Conservation (phyloP, 2,888 invertebrate genomes). For the Pelosia muscerda region DNA sequence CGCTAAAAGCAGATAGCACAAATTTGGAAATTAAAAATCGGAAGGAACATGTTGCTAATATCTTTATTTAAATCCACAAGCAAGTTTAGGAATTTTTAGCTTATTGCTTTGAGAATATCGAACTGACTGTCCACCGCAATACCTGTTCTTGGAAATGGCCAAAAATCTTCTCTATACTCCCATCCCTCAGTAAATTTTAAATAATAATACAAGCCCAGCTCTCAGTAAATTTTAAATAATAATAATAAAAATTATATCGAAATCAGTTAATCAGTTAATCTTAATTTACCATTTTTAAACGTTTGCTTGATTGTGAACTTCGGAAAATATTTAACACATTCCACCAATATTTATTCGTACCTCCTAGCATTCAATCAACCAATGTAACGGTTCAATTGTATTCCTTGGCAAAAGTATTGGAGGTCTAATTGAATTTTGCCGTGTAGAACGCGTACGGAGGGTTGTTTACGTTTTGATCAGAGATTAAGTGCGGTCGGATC, state of each 20-base stretch:
- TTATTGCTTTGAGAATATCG: no score
- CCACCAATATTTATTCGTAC: conserved; percentile 12
- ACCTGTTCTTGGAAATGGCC: no score
- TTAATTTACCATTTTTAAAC: no score
- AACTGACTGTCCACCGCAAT: no score
- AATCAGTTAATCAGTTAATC: no score
- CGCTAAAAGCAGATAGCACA: neutral
- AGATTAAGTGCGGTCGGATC: conserved; percentile 42
- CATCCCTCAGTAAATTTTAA: no score
- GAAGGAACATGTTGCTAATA: neutral
- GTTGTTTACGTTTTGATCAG: conserved; percentile 46
- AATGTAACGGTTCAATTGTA: conserved; percentile 16
- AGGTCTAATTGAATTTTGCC: conserved; percentile 44
- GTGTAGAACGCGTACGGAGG: conserved; percentile 27
- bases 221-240: no score
- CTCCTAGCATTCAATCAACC: conserved; percentile 8
- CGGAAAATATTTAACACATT: neutral
- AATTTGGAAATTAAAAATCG: neutral
- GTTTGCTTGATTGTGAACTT: neutral
- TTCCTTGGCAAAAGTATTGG: conserved; percentile 33
- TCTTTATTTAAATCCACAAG: neutral
- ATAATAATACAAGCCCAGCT: no score
- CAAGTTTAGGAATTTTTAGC: no score
- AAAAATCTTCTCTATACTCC: no score
- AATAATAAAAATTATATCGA: no score